Conservation (phyloP, 1,140 invertebrate genomes). For the Halesus radiatus region DNA sequence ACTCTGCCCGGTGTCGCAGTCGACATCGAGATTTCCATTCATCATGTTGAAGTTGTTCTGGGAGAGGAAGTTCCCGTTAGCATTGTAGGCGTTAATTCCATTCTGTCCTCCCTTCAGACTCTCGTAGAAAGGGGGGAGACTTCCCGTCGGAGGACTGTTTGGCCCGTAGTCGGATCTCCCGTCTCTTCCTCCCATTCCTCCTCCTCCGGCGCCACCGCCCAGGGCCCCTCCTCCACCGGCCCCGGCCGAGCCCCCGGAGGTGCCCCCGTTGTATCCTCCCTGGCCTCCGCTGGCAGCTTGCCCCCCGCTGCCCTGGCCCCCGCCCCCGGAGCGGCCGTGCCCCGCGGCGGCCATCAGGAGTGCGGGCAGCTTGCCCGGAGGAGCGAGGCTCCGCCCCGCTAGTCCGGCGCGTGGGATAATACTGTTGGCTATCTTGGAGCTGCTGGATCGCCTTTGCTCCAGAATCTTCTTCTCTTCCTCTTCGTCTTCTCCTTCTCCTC, state of each 20-base stretch:
- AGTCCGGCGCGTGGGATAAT: slow-evolving; percentile 68
- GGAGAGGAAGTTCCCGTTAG: slow-evolving; percentile 67
- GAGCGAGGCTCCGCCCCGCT: slow-evolving; percentile 64
- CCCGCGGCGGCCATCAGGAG: slow-evolving; percentile 82
- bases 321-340: slow-evolving; percentile 75
- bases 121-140: slow-evolving; percentile 87
- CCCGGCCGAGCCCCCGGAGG: slow-evolving; percentile 70
- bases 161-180: slow-evolving; percentile 86
- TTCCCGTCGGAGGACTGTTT: slow-evolving; percentile 85
- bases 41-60: slow-evolving; percentile 72
- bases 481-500: slow-evolving; percentile 76
- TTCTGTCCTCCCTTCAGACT: slow-evolving; percentile 84
- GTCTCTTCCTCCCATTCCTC: slow-evolving; percentile 81
- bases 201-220: slow-evolving; percentile 76
- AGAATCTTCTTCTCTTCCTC: slow-evolving; percentile 73
- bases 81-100: slow-evolving; percentile 68
- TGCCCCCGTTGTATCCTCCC: slow-evolving; percentile 68
- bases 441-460: slow-evolving; percentile 72
- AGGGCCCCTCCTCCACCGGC: slow-evolving; percentile 74
- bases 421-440: slow-evolving; percentile 72
- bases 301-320: slow-evolving; percentile 67
- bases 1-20: slow-evolving; percentile 78
- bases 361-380: slow-evolving; percentile 71
- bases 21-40: slow-evolving; percentile 78
- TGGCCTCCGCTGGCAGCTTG: slow-evolving; percentile 71